Conservation (phyloP, 2,888 invertebrate genomes). For the Heteromyza rotundicornis region DNA sequence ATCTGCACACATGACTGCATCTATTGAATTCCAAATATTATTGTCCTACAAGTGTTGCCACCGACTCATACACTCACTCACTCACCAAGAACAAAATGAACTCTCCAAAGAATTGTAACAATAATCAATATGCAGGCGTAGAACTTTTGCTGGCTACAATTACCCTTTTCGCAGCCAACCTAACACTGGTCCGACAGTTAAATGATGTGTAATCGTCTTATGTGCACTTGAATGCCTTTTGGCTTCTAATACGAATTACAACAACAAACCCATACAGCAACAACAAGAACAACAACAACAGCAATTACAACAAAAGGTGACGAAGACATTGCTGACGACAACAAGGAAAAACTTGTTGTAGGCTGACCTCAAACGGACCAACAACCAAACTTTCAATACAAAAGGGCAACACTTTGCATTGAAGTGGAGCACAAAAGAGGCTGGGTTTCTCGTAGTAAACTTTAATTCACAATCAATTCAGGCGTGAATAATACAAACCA, state of each 20-base stretch:
- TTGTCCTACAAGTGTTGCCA: neutral
- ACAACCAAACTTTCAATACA: neutral
- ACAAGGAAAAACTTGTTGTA: constrained; percentile 46
- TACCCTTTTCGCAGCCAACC: constrained; percentile 36
- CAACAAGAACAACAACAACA: constrained; percentile 19
- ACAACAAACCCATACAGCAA: constrained; percentile 11
- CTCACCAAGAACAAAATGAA: constrained; percentile 36
- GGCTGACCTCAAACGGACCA: constrained; percentile 50
- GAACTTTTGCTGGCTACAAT: constrained; percentile 36
- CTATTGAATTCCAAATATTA: neutral
- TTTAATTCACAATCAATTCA: constrained; percentile 62
- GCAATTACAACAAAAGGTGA: constrained; percentile 23
- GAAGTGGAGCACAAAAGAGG: neutral
- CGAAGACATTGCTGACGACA: constrained; percentile 24
- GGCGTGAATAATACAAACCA: constrained; percentile 62
- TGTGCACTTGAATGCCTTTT: constrained; percentile 59
- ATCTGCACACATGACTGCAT: neutral
- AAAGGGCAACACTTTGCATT: constrained; percentile 20
- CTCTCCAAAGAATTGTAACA: constrained; percentile 36
- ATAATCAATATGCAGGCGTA: constrained; percentile 50
- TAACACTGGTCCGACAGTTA: constrained; percentile 49
- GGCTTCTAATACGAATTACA: constrained; percentile 50
- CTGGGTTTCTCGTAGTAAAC: constrained; percentile 37
- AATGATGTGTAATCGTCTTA: constrained; percentile 62
- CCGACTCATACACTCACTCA: no score